Base-by-base conservation (phyloP, 2,888 invertebrate genomes). In the Campopleginae sp. region DNA sequence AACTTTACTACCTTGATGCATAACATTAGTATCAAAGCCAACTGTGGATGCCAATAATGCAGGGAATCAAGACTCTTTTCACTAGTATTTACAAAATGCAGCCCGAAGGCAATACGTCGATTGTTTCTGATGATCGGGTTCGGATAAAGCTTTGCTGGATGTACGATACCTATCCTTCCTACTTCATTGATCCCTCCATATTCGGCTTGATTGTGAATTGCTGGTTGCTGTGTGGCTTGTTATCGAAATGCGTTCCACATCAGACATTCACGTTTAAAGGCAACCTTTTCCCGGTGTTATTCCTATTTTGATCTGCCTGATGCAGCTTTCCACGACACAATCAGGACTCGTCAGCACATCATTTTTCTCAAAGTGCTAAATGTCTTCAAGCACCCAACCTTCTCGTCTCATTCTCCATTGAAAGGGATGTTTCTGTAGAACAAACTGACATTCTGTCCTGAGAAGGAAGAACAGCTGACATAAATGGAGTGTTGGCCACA, bases 181-280 rank as follows among this genome's bases (percentile, higher is more conserved):
- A 31, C 6, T 46, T 17, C 33, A n/a, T 51, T 51, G n/a, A 31
- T 54, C 19, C 38, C 19, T 31, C 63, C 14, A 66, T 61, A 66
- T 61, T 23, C 44, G 23, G n/a, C 23, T 65, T 54, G 23, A 42
- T 51, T 19, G 51, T 71, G 19, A 19, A 74, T 79, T 51, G 44
- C 46, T 63, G 46, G 44, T 17, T 54, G 44, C 19, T 54, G 74
- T 51, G 66, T 38, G 23, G 48, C 76, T 80, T 72, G 72, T 71
- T 80, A 82, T 86, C 82, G 76, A 65, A 46, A 72, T 75, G 72
- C 75, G 74, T 80, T 82, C 65, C 82, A 58, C 66, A 46, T 19
- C 46, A 76, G 19, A 48, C 17, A 19, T 17, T 38, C 2, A 10
- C 10, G 51, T 48, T 33, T 19, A 19, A 6, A 33, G 3, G 31